Conservation (phyloP, 92 coral and sea anemone genomes). For the Scolanthus callimorphus region DNA sequence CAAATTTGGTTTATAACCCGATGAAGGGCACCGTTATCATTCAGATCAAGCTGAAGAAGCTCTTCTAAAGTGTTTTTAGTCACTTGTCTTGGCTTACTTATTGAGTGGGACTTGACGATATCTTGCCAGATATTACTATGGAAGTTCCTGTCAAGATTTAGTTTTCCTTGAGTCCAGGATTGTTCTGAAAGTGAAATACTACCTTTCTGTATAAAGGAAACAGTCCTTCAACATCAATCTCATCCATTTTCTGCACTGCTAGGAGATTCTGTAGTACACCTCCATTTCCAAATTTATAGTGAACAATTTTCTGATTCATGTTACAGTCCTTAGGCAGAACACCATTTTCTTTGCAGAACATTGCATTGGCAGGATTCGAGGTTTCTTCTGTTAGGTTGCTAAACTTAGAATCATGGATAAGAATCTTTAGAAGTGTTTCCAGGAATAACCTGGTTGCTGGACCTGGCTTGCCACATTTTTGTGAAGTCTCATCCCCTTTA, state of each 20-base stretch:
- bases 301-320: neutral
- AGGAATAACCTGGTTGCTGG: conserved; percentile 34
- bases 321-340: neutral
- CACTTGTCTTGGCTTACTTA: neutral
- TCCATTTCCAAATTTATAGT: conserved; percentile 44
- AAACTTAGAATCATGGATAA: conserved; percentile 70
- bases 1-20: conserved; percentile 46
- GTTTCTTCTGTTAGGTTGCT: neutral
- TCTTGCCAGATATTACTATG: conserved; percentile 44
- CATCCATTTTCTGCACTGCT: conserved; percentile 74
- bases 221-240: conserved; percentile 71
- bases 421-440: conserved; percentile 59
- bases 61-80: neutral
- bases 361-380: neutral
- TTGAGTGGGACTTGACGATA: neutral
- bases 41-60: conserved; percentile 7
- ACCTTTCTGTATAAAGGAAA: conserved; percentile 43
- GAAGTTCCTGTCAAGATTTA: conserved; percentile 57
- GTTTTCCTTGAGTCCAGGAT: conserved; percentile 33
- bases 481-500: neutral
- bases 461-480: conserved; percentile 39
- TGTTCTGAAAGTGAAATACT: conserved; percentile 23
- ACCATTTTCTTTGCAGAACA: conserved; percentile 6
- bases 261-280: conserved; percentile 70
- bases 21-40: conserved; percentile 13